Conservation (phyloP, 2,113 vertebrate genomes). For the Fregetta grallaria region DNA sequence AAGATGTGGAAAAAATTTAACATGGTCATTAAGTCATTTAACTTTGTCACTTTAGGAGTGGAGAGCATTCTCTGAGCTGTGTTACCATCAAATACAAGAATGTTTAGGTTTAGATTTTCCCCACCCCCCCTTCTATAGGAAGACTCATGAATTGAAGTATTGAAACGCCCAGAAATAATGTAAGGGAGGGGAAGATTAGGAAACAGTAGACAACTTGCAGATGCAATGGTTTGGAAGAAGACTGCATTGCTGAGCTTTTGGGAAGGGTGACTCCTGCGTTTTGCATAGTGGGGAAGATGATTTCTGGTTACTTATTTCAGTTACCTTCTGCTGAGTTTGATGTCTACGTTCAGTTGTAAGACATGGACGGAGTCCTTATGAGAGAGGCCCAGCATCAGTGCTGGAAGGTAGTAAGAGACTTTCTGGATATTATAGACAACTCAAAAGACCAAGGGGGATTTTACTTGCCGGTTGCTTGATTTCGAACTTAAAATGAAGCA, state of each 20-base stretch:
- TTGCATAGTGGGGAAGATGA: not conserved
- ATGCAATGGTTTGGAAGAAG: not conserved
- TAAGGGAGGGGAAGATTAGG: not conserved
- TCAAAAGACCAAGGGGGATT: not conserved
- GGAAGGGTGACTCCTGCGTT: not conserved
- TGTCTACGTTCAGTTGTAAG: not conserved
- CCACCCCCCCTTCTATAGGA: not conserved
- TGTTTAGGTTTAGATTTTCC: not conserved
- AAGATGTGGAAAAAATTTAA: not conserved
- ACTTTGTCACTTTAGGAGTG: not conserved
- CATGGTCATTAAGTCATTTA: not conserved
- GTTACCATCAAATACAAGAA: not conserved
- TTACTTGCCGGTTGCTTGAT: not conserved
- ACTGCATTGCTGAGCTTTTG: not conserved
- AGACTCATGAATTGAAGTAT: not conserved
- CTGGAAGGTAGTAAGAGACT: not conserved
- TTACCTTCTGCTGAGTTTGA: not conserved
- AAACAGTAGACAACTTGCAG: not conserved
- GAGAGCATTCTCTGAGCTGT: not conserved
- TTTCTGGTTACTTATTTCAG: not conserved
- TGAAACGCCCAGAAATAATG: not conserved
- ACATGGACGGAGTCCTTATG: not conserved
- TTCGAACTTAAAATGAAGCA: not conserved
- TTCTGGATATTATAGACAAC: not conserved
- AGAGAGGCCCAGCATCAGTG: not conserved